A percentile compares a stretch with the other conserved stretches of the same genome.
Evolutionary conservation across 2,888 invertebrate species (phyloP).

Genomic region (Koerneria pararmatus): DNA sequence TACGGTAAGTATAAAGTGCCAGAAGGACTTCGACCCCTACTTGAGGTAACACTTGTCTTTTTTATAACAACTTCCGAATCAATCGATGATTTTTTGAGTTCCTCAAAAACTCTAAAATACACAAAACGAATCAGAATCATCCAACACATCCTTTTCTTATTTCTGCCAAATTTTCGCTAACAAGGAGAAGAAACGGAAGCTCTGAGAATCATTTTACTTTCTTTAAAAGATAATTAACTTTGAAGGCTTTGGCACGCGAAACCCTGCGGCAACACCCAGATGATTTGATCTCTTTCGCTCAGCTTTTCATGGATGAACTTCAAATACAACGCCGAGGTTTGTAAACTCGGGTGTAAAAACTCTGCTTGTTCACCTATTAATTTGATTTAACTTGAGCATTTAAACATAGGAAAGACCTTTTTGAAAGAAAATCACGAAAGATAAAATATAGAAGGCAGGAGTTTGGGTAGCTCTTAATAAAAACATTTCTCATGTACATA

Average conservation of each 20-base stretch:
- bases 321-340: constrained; percentile 44
- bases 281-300: constrained; percentile 48
- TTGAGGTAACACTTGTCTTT: constrained; percentile 39
- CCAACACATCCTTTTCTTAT: neutral
- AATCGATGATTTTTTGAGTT: no score
- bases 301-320: constrained; percentile 52
- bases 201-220: no score
- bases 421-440: no score
- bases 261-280: constrained; percentile 41
- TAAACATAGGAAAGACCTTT: no score
- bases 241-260: constrained; percentile 40
- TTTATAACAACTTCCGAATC: neutral
- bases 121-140: neutral
- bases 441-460: no score
- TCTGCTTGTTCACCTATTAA: no score
- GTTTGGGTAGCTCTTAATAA: no score
- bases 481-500: no score
- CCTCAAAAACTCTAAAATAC: neutral
- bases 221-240: no score
- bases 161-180: no score
- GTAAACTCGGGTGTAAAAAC: neutral
- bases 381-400: no score
- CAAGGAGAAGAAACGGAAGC: no score
- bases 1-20: constrained; percentile 44
- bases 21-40: constrained; percentile 50